phyloP scores from a whole-genome alignment of 2,113 vertebrate species.

The Dasyprocta punctata region DNA sequence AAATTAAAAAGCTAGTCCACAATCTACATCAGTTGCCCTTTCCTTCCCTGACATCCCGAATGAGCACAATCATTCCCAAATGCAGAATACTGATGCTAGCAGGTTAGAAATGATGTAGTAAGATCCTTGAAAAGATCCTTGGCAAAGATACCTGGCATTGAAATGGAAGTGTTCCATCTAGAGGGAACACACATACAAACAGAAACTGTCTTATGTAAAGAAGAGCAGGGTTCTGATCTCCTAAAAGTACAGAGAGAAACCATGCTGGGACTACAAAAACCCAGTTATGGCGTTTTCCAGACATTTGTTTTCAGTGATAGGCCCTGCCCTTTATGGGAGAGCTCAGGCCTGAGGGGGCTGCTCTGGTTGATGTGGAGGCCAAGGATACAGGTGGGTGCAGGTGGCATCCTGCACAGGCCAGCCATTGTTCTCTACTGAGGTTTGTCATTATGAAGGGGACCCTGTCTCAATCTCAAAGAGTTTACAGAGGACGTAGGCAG shows the following conservation, averaged over 20 bases:
- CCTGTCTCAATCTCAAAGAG: neutral
- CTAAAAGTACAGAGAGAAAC: neutral
- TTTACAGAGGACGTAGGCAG: neutral
- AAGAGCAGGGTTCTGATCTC: neutral
- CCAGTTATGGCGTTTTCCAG: neutral
- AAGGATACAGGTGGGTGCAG: too few species aligned
- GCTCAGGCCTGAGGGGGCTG: neutral
- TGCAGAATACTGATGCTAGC: neutral
- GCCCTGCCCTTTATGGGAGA: neutral
- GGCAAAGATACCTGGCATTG: neutral
- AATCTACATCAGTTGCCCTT: neutral
- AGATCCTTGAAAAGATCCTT: neutral
- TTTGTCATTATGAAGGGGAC: neutral
- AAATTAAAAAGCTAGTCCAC: neutral
- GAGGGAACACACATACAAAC: neutral
- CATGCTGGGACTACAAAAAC: neutral
- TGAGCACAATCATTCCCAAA: neutral
- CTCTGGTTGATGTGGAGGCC: neutral
- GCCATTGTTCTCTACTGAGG: neutral
- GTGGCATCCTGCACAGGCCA: too few species aligned
- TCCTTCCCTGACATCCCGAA: neutral
- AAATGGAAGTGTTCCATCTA: neutral
- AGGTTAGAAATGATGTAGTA: neutral
- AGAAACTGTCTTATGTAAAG: rapidly evolving
- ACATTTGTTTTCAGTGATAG: too few species aligned